Base-by-base conservation (phyloP, 1,140 invertebrate genomes). In the Anthonomus grandis region DNA sequence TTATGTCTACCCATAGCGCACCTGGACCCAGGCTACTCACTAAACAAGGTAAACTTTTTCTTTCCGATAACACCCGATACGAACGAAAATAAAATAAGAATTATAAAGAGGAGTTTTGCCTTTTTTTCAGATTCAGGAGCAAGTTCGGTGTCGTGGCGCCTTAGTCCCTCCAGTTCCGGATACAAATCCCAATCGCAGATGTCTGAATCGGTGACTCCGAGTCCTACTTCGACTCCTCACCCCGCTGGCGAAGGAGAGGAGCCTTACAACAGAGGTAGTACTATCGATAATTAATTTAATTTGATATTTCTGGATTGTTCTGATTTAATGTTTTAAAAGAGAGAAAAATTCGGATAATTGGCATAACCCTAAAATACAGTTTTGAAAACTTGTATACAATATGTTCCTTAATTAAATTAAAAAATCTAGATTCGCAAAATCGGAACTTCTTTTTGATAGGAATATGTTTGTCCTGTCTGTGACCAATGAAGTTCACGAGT, bases 121-220 rank as follows among this genome's bases (percentile, higher is more conserved):
- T 12, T 34, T 10, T 34, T 13, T 12, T 12, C 61, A 82, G 84
- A 86, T 76, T 86, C 84, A 38, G 80, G 80, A 45, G 83, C 83
- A 52, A 87, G 83, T 75, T 79, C 79, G 56, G 83, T 84, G 55
- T 83, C 84, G 10, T 85, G 83, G 75, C 80, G 88, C 1, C 74
- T 91, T 37, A 90, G 87, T 62, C 89, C 89, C 0, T 89, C 87
- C 18, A 90, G 87, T 66, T 90, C 86, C 18, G 88, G 89, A 25
- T 91, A 89, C 77, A 89, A 89, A 70, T 75, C 84, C 58, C 79
- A 89, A 72, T 83, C 82, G 63, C 78, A 84, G 73, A 82, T 86
- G 62, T 90, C 86, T 22, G 87, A 90, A 68, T 78, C 86, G 67
- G 66, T 89, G 70, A 77, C 87, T 5, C 88, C 88, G 0, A 88